phyloP scores from a whole-genome alignment of 2,113 vertebrate species.

The Brachyhypopomus occidentalis region DNA sequence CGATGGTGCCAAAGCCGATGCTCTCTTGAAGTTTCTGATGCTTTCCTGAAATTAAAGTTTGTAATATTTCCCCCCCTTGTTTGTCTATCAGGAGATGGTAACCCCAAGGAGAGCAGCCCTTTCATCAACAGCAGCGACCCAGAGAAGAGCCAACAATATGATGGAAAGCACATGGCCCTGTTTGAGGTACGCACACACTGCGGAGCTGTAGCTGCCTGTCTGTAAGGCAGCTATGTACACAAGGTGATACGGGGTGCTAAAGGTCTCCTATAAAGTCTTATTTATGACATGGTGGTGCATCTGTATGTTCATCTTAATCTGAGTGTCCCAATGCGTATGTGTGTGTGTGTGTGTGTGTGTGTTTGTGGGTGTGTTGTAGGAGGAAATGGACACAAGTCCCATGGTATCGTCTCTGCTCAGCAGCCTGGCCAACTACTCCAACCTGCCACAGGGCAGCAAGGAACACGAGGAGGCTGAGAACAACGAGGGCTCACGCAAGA shows the following conservation, averaged over 20 bases:
- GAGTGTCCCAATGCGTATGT: neutral
- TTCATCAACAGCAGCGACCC: slow-evolving; percentile 97
- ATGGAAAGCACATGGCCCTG: slow-evolving; percentile 96
- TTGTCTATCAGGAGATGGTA: slow-evolving; percentile 85
- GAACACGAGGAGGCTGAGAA: slow-evolving; percentile 97
- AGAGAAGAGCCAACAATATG: slow-evolving; percentile 93
- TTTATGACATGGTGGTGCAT: neutral
- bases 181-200: slow-evolving; percentile 83
- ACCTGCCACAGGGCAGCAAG: slow-evolving; percentile 92
- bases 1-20: neutral
- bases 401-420: slow-evolving; percentile 97
- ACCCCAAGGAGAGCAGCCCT: slow-evolving; percentile 97
- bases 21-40: neutral
- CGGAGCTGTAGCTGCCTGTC: neutral
- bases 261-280: neutral
- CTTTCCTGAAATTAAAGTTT: neutral
- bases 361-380: slow-evolving; percentile 62
- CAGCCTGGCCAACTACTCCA: slow-evolving; percentile 96
- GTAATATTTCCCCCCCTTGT: slow-evolving; percentile 8
- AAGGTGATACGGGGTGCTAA: slow-evolving; percentile 66
- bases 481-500: slow-evolving; percentile 85
- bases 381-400: slow-evolving; percentile 98
- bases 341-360: slow-evolving; percentile 10
- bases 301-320: neutral
- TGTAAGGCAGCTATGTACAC: slow-evolving; percentile 33